Evolutionary conservation across 2,888 invertebrate genomes (phyloP).

Genomic region (Oscheius myriophilus): DNA sequence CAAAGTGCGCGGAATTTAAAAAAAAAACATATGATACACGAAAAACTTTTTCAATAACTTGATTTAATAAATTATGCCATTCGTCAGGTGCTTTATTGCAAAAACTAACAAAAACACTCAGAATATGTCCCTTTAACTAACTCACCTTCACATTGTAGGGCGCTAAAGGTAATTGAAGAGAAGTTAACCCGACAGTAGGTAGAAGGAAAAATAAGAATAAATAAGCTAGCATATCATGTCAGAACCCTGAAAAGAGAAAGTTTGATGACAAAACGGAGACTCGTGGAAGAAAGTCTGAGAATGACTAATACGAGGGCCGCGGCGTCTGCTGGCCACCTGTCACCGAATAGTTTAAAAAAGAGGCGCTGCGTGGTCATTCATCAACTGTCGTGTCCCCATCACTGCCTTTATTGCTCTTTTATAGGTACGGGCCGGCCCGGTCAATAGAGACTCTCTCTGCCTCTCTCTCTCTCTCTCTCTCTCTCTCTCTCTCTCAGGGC

Average conservation of each 20-base stretch:
- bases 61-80: no score
- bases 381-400: constrained; percentile 21
- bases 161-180: constrained; percentile 40
- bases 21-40: no score
- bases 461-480: constrained; percentile 4
- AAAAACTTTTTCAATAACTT: no score
- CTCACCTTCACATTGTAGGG: constrained; percentile 56
- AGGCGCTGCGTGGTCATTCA: constrained; percentile 12
- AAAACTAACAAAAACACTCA: no score
- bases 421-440: no score
- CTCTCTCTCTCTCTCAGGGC: no score
- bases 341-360: constrained; percentile 24
- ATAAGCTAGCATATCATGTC: constrained; percentile 7
- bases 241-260: neutral
- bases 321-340: constrained; percentile 20
- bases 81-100: neutral
- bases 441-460: neutral
- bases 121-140: neutral
- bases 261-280: neutral
- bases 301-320: constrained; percentile 25
- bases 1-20: no score
- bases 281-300: constrained; percentile 4
- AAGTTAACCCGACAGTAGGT: neutral
- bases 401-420: neutral
- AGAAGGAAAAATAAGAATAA: neutral